Evolutionary conservation across 2,888 invertebrate genomes (phyloP), one percentile per base, ranked within the genome.

Genomic region (Leptopilina syphax): DNA sequence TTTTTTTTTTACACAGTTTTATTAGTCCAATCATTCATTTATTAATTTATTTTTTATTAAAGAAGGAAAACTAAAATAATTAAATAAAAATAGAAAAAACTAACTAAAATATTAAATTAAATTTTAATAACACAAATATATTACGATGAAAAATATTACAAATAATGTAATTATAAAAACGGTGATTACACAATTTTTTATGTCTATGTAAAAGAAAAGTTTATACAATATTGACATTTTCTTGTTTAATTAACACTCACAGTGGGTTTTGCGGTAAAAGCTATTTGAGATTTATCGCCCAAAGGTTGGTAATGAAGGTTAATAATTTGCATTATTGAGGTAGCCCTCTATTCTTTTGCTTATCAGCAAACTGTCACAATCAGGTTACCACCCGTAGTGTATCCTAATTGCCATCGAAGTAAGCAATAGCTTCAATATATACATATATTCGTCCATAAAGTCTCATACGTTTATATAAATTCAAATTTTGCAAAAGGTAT

Each of bases 281-380:
- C n/a, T 73, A 73, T 73, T 73, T 57, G 54, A 73, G 57, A 13
- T 73, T 73, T 57, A 54, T 13, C 13, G 10, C 57, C 73, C 7
- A 34, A 34, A 34, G 73, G 54, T 10, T 78, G 70, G 76, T 85
- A 86, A 85, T 86, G 80, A 85, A 83, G 85, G 82, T 83, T 86
- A 86, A 87, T 84, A 85, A 88, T 89, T 88, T 88, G 89, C 83
- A 87, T 88, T 84, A 84, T 89, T 87, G 89, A 86, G 89, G 88
- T 86, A 83, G 82, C 86, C 89, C 87, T 85, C 84, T 77, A 83
- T 83, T 86, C 86, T 83, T 83, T 81, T 80, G 78, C 86, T 87
- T 86, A 82, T 84, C 86, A 84, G 86, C 88, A 90, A 89, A 87
- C 90, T 90, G 90, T 90, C 90, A 90, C 80, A 82, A 83, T 83